Conservation (phyloP, 2,888 invertebrate genomes). For the Scaptomyza tumidula region DNA sequence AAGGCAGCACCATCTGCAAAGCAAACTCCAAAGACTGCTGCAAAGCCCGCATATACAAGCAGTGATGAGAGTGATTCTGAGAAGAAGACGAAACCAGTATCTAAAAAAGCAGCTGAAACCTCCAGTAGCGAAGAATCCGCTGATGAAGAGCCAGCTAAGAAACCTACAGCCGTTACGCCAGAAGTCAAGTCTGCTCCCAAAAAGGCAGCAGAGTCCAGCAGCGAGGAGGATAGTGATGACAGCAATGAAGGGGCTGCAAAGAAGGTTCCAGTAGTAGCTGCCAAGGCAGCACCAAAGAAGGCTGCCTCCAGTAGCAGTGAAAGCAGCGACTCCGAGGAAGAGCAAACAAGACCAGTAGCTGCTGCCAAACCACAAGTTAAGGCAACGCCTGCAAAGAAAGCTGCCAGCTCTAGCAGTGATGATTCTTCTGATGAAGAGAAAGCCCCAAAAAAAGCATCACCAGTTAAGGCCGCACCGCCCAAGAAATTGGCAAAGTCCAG, state of each 20-base stretch:
- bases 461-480: conserved; percentile 48
- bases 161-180: conserved; percentile 64
- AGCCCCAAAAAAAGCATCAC: conserved; percentile 34
- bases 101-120: conserved; percentile 37
- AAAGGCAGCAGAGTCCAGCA: conserved; percentile 16
- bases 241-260: conserved; percentile 41
- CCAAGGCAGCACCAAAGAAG: conserved; percentile 25
- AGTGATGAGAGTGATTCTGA: conserved; percentile 38
- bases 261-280: conserved; percentile 77
- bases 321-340: conserved; percentile 78
- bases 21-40: conserved; percentile 23
- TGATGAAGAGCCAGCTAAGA: conserved; percentile 35
- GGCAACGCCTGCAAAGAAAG: conserved; percentile 22
- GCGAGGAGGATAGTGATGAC: conserved; percentile 51
- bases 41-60: conserved; percentile 31
- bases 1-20: conserved; percentile 18
- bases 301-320: conserved; percentile 40
- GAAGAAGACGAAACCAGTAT: conserved; percentile 16
- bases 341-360: conserved; percentile 33
- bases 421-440: conserved; percentile 84
- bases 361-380: conserved; percentile 52
- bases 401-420: conserved; percentile 82
- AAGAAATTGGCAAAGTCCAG: conserved; percentile 72
- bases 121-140: conserved; percentile 56
- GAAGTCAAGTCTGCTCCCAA: conserved; percentile 52